Conservation (phyloP, 2,888 invertebrate species). For the Lasioglossum zephyrum region DNA sequence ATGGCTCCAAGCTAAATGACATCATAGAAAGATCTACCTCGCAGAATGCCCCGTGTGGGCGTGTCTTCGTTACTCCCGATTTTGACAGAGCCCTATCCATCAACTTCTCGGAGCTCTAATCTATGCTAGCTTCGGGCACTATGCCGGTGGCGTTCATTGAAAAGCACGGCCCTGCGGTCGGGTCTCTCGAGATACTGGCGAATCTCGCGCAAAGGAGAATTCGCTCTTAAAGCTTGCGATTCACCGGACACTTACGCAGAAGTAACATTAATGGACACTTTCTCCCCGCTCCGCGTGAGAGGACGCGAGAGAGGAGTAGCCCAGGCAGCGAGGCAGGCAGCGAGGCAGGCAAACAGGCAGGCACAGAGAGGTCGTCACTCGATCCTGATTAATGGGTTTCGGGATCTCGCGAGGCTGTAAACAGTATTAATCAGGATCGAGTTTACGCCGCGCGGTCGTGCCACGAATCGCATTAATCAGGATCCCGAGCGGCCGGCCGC, state of each 20-base stretch:
- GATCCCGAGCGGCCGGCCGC: slow-evolving; percentile 50
- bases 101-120: not conserved
- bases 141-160: not conserved
- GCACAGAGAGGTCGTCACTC: slow-evolving; percentile 70
- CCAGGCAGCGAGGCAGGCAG: not conserved
- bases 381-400: slow-evolving; percentile 77
- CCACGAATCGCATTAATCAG: slow-evolving; percentile 75
- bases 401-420: slow-evolving; percentile 72
- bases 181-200: not conserved
- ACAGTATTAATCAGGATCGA: slow-evolving; percentile 79
- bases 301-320: slow-evolving; percentile 58
- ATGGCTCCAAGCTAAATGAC: not conserved
- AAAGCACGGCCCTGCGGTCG: not conserved
- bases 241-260: slow-evolving; percentile 44
- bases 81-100: not conserved
- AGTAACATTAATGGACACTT: slow-evolving; percentile 61
- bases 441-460: slow-evolving; percentile 71
- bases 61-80: not conserved
- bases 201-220: not conserved
- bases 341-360: not conserved
- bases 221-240: slow-evolving; percentile 36
- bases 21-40: not conserved
- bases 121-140: not conserved
- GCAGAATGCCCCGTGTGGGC: not conserved
- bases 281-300: slow-evolving; percentile 34